Conservation (phyloP, 1,140 invertebrate genomes). For the Drosophila fuyamai region DNA sequence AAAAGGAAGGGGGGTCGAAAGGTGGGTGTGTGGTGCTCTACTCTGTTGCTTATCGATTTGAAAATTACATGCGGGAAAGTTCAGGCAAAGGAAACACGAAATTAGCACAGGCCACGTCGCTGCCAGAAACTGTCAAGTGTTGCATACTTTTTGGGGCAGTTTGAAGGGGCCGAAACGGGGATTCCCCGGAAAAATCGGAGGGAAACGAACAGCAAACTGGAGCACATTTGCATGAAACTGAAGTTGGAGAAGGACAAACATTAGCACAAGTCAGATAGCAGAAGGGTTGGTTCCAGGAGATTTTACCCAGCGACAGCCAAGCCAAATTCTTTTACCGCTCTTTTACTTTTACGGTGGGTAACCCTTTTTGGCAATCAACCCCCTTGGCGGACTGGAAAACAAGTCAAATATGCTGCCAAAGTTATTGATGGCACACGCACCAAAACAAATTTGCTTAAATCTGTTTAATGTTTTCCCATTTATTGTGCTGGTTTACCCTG, state of each 20-base stretch:
- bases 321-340: constrained; percentile 10
- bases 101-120: constrained; percentile 57
- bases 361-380: constrained; percentile 37
- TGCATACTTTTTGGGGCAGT: constrained; percentile 72
- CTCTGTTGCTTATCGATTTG: constrained; percentile 73
- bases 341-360: constrained; percentile 33
- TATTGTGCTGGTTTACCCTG: constrained; percentile 48
- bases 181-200: neutral
- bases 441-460: constrained; percentile 83
- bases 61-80: constrained; percentile 62
- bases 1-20: constrained; percentile 10
- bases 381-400: neutral
- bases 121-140: constrained; percentile 57
- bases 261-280: constrained; percentile 45
- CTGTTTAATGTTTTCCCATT: constrained; percentile 81
- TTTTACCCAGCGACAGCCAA: constrained; percentile 14
- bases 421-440: constrained; percentile 80
- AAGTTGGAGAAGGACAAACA: constrained; percentile 41
- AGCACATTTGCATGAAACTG: constrained; percentile 69
- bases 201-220: constrained; percentile 13
- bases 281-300: constrained; percentile 15
- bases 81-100: constrained; percentile 63
- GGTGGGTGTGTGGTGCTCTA: constrained; percentile 5
- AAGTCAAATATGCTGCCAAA: constrained; percentile 79
- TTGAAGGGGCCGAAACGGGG: constrained; percentile 18